phyloP scores from a whole-genome alignment of 2,113 vertebrate species.

The Pteronura brasiliensis region DNA sequence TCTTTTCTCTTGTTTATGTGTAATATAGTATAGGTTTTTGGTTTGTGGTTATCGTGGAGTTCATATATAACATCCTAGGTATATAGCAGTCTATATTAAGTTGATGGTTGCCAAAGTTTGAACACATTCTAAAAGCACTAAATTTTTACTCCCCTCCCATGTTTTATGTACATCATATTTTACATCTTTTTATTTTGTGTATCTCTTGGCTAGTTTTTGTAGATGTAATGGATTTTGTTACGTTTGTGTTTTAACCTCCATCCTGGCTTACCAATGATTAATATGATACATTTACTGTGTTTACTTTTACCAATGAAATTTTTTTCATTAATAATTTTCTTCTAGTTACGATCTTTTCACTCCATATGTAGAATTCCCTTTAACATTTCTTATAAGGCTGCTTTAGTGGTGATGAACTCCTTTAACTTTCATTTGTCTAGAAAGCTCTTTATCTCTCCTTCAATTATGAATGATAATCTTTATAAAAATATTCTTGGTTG shows the following conservation, averaged over 20 bases:
- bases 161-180: not conserved
- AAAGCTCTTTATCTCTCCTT: not conserved
- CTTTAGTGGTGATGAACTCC: not conserved
- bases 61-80: not conserved
- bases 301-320: not conserved
- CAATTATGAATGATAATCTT: not conserved
- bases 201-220: not conserved
- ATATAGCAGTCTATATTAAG: not conserved
- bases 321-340: not conserved
- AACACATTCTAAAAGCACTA: not conserved
- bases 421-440: not conserved
- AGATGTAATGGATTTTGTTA: not conserved
- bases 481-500: not conserved
- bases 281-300: not conserved
- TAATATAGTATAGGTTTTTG: not conserved
- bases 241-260: not conserved
- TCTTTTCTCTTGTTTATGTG: not conserved
- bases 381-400: not conserved
- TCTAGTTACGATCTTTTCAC: not conserved
- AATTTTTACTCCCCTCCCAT: not conserved
- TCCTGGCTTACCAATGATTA: not conserved
- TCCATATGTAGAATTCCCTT: not conserved
- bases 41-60: not conserved
- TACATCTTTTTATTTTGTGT: not conserved
- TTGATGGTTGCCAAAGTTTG: not conserved